Evolutionary conservation across 2,888 invertebrate genomes (phyloP).

Genomic region (Hydraecia micacea): DNA sequence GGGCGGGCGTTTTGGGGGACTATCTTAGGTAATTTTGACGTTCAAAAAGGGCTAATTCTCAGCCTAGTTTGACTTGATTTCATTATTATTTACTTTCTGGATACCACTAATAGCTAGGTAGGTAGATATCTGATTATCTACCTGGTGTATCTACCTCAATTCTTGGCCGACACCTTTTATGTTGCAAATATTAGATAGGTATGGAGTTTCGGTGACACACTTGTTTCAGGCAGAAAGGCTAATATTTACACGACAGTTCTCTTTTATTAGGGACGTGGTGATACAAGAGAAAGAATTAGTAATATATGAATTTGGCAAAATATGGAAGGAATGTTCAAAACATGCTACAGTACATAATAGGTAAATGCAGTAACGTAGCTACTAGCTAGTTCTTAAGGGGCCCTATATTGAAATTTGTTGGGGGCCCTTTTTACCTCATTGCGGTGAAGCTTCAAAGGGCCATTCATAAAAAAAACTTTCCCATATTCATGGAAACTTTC

Average conservation of each 20-base stretch:
- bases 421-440: neutral
- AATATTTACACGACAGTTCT: neutral
- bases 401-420: too few relatives aligned
- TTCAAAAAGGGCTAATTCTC: neutral
- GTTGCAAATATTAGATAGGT: too few relatives aligned
- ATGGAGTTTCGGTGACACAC: neutral
- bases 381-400: too few relatives aligned
- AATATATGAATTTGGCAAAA: neutral
- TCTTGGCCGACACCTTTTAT: neutral
- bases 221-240: neutral
- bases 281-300: neutral
- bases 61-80: neutral
- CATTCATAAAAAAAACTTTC: too few relatives aligned
- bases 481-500: neutral
- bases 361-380: too few relatives aligned
- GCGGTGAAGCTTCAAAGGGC: too few relatives aligned
- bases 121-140: too few relatives aligned
- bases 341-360: too few relatives aligned
- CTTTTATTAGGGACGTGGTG: neutral
- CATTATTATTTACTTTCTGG: neutral
- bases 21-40: neutral
- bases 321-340: neutral
- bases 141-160: neutral
- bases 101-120: too few relatives aligned
- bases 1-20: neutral